Conservation (phyloP, 1,140 invertebrate species). For the Asobara japonica region DNA sequence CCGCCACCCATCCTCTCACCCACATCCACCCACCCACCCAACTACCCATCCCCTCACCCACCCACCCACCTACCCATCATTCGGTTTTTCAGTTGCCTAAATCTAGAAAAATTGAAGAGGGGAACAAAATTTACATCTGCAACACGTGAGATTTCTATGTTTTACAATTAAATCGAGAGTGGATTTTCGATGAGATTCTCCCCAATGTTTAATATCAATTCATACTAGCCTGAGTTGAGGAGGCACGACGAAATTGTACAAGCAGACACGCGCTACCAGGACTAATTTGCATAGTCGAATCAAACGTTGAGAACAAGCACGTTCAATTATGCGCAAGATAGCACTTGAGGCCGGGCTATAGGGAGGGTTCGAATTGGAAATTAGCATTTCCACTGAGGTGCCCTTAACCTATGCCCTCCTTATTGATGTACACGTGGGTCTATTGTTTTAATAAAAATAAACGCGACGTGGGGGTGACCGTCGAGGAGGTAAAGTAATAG, state of each 20-base stretch:
- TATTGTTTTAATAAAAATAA: no score
- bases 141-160: not conserved
- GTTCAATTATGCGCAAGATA: conserved; percentile 44
- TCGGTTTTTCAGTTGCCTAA: no score
- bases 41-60: no score
- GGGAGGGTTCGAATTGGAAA: conserved; percentile 18
- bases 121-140: not conserved
- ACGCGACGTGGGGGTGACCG: no score
- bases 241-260: conserved; percentile 13
- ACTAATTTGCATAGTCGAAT: conserved; percentile 47
- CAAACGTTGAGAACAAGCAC: conserved; percentile 43
- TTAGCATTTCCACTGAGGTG: conserved; percentile 19
- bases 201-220: conserved; percentile 17
- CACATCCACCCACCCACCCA: no score
- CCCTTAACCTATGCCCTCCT: not conserved
- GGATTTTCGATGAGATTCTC: not conserved
- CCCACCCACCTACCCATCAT: no score
- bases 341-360: conserved; percentile 21
- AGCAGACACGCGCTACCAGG: conserved; percentile 13
- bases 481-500: no score
- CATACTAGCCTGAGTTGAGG: conserved; percentile 11
- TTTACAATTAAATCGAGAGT: not conserved
- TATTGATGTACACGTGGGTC: not conserved
- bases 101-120: not conserved
- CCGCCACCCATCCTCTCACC: no score